Conservation (phyloP, 2,113 vertebrate genomes). For the Nibea albiflora region DNA sequence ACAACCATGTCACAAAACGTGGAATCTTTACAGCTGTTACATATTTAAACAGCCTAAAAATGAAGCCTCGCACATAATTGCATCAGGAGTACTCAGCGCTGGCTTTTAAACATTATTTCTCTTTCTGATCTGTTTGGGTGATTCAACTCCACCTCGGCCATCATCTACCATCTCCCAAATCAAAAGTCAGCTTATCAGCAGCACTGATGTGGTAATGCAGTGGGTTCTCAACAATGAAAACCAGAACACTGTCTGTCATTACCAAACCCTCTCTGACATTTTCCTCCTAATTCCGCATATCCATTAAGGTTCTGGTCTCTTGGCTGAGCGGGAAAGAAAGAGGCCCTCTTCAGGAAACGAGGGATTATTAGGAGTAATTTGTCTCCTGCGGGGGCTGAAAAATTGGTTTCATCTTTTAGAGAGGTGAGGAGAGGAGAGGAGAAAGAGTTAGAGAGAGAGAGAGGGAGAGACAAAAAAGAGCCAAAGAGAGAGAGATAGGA, state of each 20-base stretch:
- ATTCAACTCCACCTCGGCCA: slow-evolving; percentile 45
- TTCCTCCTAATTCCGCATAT: slow-evolving; percentile 66
- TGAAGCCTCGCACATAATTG: slow-evolving; percentile 24
- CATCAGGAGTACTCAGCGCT: slow-evolving; percentile 19
- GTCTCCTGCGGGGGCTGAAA: slow-evolving; percentile 64
- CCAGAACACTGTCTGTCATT: slow-evolving; percentile 56
- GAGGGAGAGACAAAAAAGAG: slow-evolving; percentile 1
- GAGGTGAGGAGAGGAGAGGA: slow-evolving; percentile 17
- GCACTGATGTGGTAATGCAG: slow-evolving; percentile 11
- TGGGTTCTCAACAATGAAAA: slow-evolving; percentile 36
- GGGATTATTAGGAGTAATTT: slow-evolving; percentile 80
- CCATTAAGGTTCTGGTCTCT: slow-evolving; percentile 69
- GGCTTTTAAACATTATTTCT: slow-evolving; percentile 43
- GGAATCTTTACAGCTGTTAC: slow-evolving; percentile 29
- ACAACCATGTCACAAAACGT: background rate
- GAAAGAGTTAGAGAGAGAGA: slow-evolving; percentile 19
- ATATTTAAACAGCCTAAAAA: slow-evolving; percentile 31
- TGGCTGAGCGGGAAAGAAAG: slow-evolving; percentile 57
- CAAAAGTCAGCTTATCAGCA: slow-evolving; percentile 56
- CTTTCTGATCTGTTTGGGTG: slow-evolving; percentile 45
- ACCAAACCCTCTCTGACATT: slow-evolving; percentile 30
- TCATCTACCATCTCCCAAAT: slow-evolving; percentile 45
- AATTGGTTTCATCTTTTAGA: slow-evolving; percentile 75
- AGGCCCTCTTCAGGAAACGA: slow-evolving; percentile 74
- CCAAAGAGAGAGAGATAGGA: slow-evolving; percentile 9